Conservation (phyloP, 2,888 invertebrate species). For the Neoitamus cyanurus region DNA sequence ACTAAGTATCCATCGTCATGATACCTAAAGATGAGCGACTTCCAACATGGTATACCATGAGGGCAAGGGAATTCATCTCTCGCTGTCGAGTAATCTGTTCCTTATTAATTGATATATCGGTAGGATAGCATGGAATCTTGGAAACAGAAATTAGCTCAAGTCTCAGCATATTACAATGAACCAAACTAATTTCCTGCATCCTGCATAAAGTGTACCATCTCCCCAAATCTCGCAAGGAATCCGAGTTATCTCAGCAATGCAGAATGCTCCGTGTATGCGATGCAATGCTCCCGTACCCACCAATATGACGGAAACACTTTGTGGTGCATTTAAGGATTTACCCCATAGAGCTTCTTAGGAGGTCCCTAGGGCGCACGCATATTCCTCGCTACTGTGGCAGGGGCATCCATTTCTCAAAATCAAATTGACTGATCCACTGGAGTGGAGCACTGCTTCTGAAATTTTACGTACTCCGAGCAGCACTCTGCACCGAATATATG, state of each 20-base stretch:
- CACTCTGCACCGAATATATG: not conserved
- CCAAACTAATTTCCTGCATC: not conserved
- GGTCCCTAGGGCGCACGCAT: not conserved
- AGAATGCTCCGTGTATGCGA: not conserved
- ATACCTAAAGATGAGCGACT: too few relatives aligned
- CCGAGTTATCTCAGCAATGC: not conserved
- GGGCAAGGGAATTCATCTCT: not conserved
- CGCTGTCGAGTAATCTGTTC: not conserved
- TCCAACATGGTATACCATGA: not conserved
- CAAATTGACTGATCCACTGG: not conserved
- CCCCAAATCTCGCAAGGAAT: not conserved
- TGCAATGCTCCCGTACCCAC: not conserved
- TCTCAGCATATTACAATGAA: not conserved
- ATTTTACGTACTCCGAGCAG: not conserved
- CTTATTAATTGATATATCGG: not conserved
- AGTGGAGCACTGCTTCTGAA: not conserved
- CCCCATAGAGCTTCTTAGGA: not conserved
- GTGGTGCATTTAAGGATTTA: not conserved
- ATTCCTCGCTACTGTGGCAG: not conserved
- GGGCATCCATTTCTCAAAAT: not conserved
- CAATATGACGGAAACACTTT: not conserved
- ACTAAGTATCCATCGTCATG: too few relatives aligned
- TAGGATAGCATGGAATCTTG: not conserved
- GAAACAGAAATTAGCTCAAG: not conserved
- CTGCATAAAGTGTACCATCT: not conserved